These are phyloP conservation scores for Haemorhous mexicanus DNA, from an alignment of 2,113 vertebrate genomes.

Conservation along the genomic window DNA sequence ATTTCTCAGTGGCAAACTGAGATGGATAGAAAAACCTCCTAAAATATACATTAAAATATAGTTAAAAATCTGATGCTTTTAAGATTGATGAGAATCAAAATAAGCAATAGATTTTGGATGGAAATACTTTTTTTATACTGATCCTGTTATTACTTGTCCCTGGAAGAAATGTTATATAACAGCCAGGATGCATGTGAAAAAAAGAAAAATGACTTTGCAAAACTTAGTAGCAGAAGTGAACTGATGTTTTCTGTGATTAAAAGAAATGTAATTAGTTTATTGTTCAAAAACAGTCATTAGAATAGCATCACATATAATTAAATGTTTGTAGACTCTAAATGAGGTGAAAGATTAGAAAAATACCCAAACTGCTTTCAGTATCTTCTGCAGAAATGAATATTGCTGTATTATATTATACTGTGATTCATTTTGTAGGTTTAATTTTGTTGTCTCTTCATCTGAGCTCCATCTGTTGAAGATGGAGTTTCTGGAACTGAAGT, in stretches of 20 bases:
- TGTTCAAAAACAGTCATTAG: neutral
- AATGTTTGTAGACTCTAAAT: neutral
- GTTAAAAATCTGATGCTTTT: neutral
- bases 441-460: constrained; percentile 90
- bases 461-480: constrained; percentile 92
- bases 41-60: neutral
- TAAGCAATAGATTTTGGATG: neutral
- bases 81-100: neutral
- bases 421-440: constrained; percentile 83
- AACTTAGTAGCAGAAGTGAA: constrained; percentile 33
- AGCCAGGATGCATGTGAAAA: constrained; percentile 55
- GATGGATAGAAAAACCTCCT: neutral
- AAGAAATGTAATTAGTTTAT: neutral
- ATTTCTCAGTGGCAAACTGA: neutral
- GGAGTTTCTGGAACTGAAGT: constrained; percentile 98
- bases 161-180: constrained; percentile 72
- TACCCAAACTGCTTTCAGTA: neutral
- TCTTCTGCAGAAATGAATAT: constrained; percentile 9
- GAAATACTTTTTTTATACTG: constrained; percentile 15
- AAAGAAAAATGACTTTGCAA: constrained; percentile 64
- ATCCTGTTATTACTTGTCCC: constrained; percentile 52
- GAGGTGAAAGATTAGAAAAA: neutral
- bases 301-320: neutral
- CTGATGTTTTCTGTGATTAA: constrained; percentile 18
- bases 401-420: constrained; percentile 25